phyloP scores from a whole-genome alignment of 2,113 vertebrate species.

The Phaetusa simplex region DNA sequence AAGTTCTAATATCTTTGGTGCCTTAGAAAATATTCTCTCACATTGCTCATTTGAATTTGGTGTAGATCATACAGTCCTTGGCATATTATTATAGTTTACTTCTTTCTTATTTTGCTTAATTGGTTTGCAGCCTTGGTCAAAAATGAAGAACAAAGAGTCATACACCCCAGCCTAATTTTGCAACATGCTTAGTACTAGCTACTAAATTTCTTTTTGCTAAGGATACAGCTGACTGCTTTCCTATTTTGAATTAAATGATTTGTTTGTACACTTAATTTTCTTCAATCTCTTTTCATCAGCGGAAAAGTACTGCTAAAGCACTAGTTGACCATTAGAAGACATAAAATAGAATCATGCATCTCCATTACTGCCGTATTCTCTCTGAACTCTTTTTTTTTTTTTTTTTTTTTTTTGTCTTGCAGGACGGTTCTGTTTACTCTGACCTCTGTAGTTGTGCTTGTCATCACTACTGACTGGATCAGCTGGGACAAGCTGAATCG shows the following conservation, averaged over 20 bases:
- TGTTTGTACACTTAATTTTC: background rate
- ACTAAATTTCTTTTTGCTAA: background rate
- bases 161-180: background rate
- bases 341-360: background rate
- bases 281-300: background rate
- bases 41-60: background rate
- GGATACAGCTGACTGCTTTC: background rate
- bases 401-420: constrained; percentile 32
- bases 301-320: background rate
- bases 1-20: background rate
- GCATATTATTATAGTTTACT: background rate
- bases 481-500: constrained; percentile 98
- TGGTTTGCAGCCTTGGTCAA: background rate
- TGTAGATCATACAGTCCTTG: background rate
- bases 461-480: constrained; percentile 99
- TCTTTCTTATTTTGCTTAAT: background rate
- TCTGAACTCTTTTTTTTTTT: background rate
- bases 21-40: background rate
- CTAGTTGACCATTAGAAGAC: background rate
- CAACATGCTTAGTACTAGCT: background rate
- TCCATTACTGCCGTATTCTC: background rate
- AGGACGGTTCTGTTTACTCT: constrained; percentile 93
- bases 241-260: constrained; percentile 9
- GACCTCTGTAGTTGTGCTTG: constrained; percentile 92
- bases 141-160: background rate